phyloP scores from a whole-genome alignment of 2,797 vertebrate species.

The Siniperca obscura region DNA sequence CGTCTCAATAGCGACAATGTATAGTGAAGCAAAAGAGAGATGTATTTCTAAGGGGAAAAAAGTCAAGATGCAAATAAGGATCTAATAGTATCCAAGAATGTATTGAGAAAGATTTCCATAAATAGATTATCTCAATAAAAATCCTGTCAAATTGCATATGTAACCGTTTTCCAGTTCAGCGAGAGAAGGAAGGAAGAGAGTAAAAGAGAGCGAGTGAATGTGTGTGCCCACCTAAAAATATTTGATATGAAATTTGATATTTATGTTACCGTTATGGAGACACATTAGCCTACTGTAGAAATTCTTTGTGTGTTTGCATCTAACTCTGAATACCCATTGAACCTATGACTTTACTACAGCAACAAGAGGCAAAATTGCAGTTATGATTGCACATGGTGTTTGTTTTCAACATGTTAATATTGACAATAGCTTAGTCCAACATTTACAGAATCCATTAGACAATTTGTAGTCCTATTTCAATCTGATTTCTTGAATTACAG shows the following conservation, averaged over 20 bases:
- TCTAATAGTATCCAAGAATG: background rate
- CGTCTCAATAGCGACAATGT: background rate
- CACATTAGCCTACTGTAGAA: background rate
- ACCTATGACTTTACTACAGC: background rate
- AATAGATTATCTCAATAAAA: background rate
- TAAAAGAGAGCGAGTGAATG: background rate
- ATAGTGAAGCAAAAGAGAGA: background rate
- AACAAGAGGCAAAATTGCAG: background rate
- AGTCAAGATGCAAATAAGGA: background rate
- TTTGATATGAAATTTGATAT: conserved; percentile 4
- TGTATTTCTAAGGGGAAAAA: background rate
- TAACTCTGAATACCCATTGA: background rate
- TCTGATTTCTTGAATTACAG: background rate
- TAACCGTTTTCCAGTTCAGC: background rate
- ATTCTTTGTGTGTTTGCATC: background rate
- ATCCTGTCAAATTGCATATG: background rate
- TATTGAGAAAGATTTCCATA: background rate
- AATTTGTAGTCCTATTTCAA: background rate
- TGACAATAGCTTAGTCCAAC: background rate
- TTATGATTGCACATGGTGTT: background rate
- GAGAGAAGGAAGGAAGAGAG: background rate
- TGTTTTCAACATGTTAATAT: background rate
- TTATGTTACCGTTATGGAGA: background rate
- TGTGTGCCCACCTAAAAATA: background rate
- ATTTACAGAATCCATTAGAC: background rate